phyloP scores from a whole-genome alignment of 2,113 vertebrate species.

The Pedetes capensis region DNA sequence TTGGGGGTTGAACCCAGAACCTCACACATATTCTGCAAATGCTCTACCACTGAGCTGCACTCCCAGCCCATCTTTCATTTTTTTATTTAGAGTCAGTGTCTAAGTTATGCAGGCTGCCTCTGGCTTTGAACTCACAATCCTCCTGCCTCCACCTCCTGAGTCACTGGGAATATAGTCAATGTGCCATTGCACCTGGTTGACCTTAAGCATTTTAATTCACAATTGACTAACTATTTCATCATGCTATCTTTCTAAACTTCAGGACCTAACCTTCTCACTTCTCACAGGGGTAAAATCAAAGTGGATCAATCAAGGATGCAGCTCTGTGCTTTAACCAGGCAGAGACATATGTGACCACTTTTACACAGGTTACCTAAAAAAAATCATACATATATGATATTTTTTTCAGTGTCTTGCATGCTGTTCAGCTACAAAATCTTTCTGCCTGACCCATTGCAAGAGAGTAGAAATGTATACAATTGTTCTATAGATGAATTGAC shows the following conservation, averaged over 20 bases:
- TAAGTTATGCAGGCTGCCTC: too few relatives aligned
- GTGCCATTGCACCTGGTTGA: too few relatives aligned
- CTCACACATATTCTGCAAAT: too few relatives aligned
- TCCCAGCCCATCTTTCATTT: too few relatives aligned
- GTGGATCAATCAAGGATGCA: slow-evolving; percentile 83
- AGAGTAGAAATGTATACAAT: slow-evolving; percentile 69
- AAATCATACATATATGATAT: slow-evolving; percentile 79
- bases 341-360: slow-evolving; percentile 84
- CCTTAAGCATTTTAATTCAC: slow-evolving; percentile 18
- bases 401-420: slow-evolving; percentile 85
- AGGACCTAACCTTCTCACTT: slow-evolving; percentile 83
- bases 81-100: too few relatives aligned
- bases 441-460: slow-evolving; percentile 81
- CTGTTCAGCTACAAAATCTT: slow-evolving; percentile 78
- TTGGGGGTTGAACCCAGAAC: too few relatives aligned
- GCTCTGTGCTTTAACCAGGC: slow-evolving; percentile 86
- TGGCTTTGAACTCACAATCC: too few relatives aligned
- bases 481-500: slow-evolving; percentile 68
- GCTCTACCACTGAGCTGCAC: too few relatives aligned
- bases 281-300: slow-evolving; percentile 87
- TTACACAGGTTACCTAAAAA: slow-evolving; percentile 85
- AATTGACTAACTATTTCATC: slow-evolving; percentile 62
- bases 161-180: too few relatives aligned
- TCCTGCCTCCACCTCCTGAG: too few relatives aligned
- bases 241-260: slow-evolving; percentile 68